Base-by-base conservation (phyloP, 2,888 invertebrate genomes). In the Microctonus aethiopoides region DNA sequence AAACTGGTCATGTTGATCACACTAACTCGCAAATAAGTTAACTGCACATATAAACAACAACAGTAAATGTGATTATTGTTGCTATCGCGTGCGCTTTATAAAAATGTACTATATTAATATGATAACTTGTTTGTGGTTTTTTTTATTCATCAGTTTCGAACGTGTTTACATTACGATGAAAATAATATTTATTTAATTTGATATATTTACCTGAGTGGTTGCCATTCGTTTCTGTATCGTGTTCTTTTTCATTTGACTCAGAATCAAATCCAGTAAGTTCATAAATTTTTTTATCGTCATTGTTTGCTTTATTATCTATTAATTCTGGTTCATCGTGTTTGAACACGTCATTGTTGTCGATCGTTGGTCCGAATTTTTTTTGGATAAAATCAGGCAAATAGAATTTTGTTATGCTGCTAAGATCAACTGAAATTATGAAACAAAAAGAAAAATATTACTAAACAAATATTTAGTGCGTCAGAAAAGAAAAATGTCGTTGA, bases 231-330 rank as follows among this genome's bases (percentile, higher is more conserved):
- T 79, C 76, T 65, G 75, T 70, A 34, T 74, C 75, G 52, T 76
- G 76, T 63, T 76, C 79, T 46, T 80, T 81, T 46, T 81, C 82
- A 34, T 77, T 76, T 11, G 77, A 74, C 69, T 81, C 82, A 32
- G 83, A 80, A 68, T 83, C 83, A 72, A 82, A 82, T 67, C 81
- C 82, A 68, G 83, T 78, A 34, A 83, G n/a, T n/a, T n/a, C 77
- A 71, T 81, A 81, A 67, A 82, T 76, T n/a, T 80, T 74, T 60
- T 78, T 79, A 29, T 77, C 76, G 32, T 76, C 78, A 41, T 74
- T 46, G 34, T 34, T 22, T 5, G 32, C 11, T 6, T 20, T 67
- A 66, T 71, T 64, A 22, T 72, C 71, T 68, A 59, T 70, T 22
- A 77, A 75, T 74, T 69, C 77, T 70, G 76, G 73, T 71, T 76